phyloP scores from a whole-genome alignment of 30 jellyfish, hydroid and myxozoan species.

The Phacellophora camtschatica region DNA sequence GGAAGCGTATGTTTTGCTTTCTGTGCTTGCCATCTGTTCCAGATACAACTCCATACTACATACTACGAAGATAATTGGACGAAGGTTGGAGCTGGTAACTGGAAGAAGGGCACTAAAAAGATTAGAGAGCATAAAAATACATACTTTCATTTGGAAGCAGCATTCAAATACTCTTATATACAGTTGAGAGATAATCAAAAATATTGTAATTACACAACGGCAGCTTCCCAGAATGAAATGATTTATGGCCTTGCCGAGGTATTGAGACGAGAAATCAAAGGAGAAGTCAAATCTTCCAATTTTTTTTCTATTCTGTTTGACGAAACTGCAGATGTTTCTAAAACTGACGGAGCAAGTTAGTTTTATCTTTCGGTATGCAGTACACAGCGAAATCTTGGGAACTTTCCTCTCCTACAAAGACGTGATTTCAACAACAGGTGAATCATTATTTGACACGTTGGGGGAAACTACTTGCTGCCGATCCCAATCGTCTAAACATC shows the following conservation, averaged over 20 bases:
- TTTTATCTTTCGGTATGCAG: neutral
- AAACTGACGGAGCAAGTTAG: neutral
- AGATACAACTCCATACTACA: neutral
- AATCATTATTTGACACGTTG: neutral
- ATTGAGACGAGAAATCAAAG: constrained; percentile 14
- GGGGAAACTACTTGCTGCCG: too few species aligned
- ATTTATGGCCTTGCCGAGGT: constrained; percentile 12
- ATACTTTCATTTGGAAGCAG: neutral
- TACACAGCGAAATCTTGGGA: neutral
- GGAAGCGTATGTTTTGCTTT: neutral
- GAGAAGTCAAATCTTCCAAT: neutral
- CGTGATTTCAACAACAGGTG: neutral
- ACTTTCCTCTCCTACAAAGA: neutral
- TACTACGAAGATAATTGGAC: constrained; percentile 6
- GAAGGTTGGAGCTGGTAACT: neutral
- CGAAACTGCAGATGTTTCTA: constrained; percentile 43
- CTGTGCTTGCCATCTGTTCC: neutral
- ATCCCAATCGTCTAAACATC: too few species aligned
- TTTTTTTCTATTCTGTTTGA: constrained; percentile 16
- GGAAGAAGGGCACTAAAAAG: neutral
- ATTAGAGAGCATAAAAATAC: neutral
- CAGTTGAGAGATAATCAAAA: neutral
- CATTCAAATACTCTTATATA: neutral
- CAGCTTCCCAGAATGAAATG: constrained; percentile 26
- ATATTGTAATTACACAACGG: neutral